These are phyloP conservation scores for Nasua narica DNA, from an alignment of 2,797 vertebrate species.

Conservation along the genomic window DNA sequence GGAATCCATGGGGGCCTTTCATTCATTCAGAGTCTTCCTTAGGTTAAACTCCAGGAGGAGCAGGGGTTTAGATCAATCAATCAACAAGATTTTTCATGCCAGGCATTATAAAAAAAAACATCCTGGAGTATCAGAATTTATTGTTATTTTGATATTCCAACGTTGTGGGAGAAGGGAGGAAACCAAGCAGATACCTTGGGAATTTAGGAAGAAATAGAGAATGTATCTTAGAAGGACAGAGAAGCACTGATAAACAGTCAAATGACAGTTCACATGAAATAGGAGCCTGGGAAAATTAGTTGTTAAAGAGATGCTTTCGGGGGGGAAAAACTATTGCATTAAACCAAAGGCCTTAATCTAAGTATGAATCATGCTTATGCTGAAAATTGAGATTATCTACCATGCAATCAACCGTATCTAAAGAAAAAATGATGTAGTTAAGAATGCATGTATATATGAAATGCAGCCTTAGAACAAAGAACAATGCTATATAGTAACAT, in stretches of 20 bases:
- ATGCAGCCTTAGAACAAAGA: neutral
- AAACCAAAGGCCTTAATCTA: neutral
- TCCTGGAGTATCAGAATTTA: neutral
- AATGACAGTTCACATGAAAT: neutral
- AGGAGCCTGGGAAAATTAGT: neutral
- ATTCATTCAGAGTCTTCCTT: neutral
- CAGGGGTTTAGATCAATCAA: neutral
- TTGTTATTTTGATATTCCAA: neutral
- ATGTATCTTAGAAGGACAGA: neutral
- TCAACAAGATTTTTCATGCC: neutral
- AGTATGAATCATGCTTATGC: conserved; percentile 25
- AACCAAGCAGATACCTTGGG: neutral
- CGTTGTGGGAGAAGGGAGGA: neutral
- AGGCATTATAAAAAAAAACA: neutral
- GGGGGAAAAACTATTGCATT: neutral
- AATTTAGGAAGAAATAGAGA: neutral
- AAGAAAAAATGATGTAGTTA: neutral
- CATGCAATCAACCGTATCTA: neutral
- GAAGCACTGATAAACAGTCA: neutral
- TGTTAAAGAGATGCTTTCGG: neutral
- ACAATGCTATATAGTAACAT: neutral
- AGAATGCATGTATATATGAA: neutral
- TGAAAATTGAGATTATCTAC: conserved; percentile 26
- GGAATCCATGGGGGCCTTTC: neutral
- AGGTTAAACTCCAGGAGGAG: neutral